A percentile compares a stretch with the other conserved stretches of the same genome.
These are phyloP conservation scores for Bucco capensis DNA, from an alignment of 2,113 vertebrate species.

Conservation along the genomic window DNA sequence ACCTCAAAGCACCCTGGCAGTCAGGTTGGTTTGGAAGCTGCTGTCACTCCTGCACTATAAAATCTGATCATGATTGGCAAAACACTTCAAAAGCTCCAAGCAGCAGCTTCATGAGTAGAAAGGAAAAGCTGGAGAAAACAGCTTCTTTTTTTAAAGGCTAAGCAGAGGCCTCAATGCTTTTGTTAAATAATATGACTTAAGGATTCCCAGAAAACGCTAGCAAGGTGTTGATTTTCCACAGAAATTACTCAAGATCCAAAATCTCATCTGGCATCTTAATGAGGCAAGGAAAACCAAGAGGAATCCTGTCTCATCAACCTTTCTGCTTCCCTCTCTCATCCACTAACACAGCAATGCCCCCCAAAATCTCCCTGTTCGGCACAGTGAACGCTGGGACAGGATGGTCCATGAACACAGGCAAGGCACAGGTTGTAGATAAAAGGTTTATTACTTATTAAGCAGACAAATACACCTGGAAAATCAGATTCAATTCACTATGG, in stretches of 20 bases:
- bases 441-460: neutral
- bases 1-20: neutral
- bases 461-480: neutral
- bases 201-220: neutral
- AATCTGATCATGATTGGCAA: neutral
- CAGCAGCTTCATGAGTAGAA: neutral
- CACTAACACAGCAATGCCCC: neutral
- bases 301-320: neutral
- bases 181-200: neutral
- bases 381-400: neutral
- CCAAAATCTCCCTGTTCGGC: neutral
- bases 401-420: neutral
- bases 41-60: neutral
- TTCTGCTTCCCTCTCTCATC: neutral
- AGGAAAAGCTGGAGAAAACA: neutral
- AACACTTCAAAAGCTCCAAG: neutral
- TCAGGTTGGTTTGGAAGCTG: neutral
- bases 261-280: neutral
- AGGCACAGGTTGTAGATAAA: neutral
- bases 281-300: neutral
- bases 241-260: neutral
- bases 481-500: neutral
- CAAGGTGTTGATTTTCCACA: neutral
- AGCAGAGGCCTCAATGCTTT: neutral
- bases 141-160: neutral